A percentile compares a stretch with the other conserved stretches of the same genome.
These are phyloP conservation scores for Microcaecilia unicolor DNA, from an alignment of 2,797 vertebrate species.

Conservation along the genomic window DNA sequence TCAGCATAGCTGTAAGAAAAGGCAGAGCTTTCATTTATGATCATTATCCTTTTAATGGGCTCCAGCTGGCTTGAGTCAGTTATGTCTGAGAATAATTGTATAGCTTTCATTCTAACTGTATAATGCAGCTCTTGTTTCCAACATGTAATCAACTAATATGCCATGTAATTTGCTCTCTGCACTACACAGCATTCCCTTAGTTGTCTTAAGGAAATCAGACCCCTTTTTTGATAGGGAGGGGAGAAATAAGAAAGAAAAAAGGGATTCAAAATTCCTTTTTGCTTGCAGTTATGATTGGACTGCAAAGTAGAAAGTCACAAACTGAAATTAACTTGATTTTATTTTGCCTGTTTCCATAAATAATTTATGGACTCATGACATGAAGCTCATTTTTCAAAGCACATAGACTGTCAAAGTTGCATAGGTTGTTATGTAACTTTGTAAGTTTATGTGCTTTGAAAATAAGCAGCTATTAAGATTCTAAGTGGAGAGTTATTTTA, in stretches of 20 bases:
- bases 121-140: constrained; percentile 11
- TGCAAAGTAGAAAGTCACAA: no score
- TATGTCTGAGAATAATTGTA: constrained; percentile 16
- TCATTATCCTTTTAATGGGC: constrained; percentile 22
- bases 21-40: constrained; percentile 16
- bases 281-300: not conserved
- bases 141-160: constrained; percentile 1
- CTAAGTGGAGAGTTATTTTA: no score
- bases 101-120: constrained; percentile 2
- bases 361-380: no score
- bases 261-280: not conserved
- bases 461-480: no score
- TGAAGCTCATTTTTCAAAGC: no score
- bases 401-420: no score
- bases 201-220: not conserved
- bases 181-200: not conserved
- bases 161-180: not conserved
- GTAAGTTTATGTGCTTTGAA: no score
- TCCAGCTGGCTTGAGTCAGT: constrained; percentile 15
- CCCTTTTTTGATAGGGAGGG: not conserved
- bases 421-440: no score
- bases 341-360: no score
- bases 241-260: no score
- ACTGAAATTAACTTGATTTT: no score
- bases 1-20: constrained; percentile 16